Evolutionary conservation across 2,113 vertebrate genomes (phyloP).

Genomic region (Xenotilapia leptura): DNA sequence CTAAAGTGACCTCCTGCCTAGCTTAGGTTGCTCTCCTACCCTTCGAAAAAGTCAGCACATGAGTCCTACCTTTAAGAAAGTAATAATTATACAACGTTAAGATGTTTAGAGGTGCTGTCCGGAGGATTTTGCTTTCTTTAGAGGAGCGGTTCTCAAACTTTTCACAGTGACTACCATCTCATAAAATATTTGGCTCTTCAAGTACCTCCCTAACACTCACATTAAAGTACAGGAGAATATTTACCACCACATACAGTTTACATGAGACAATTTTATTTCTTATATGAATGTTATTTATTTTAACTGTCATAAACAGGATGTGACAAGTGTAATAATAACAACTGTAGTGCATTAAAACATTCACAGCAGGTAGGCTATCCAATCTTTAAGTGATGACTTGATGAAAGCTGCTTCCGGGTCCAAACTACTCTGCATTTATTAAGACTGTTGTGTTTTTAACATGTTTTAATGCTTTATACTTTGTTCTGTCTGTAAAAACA

Average conservation of each 20-base stretch:
- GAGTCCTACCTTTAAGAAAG: background rate
- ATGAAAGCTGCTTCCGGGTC: rapidly evolving
- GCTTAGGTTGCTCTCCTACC: background rate
- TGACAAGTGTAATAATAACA: background rate
- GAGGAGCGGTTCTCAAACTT: background rate
- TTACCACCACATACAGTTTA: background rate
- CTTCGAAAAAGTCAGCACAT: background rate
- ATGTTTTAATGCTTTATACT: background rate
- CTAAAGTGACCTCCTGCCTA: background rate
- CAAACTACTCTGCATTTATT: background rate
- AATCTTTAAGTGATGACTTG: background rate
- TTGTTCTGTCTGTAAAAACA: background rate
- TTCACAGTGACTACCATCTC: background rate
- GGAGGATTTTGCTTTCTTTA: background rate
- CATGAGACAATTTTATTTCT: background rate
- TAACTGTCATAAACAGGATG: background rate
- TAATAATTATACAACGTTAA: background rate
- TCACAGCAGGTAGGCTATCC: background rate
- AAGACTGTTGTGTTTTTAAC: background rate
- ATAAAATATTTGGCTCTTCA: background rate
- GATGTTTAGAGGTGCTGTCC: background rate
- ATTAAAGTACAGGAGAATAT: background rate
- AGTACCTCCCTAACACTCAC: background rate
- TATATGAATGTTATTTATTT: background rate
- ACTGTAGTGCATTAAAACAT: background rate